These are phyloP conservation scores for Isoperla grammatica DNA, from an alignment of 2,888 invertebrate species.

Conservation along the genomic window DNA sequence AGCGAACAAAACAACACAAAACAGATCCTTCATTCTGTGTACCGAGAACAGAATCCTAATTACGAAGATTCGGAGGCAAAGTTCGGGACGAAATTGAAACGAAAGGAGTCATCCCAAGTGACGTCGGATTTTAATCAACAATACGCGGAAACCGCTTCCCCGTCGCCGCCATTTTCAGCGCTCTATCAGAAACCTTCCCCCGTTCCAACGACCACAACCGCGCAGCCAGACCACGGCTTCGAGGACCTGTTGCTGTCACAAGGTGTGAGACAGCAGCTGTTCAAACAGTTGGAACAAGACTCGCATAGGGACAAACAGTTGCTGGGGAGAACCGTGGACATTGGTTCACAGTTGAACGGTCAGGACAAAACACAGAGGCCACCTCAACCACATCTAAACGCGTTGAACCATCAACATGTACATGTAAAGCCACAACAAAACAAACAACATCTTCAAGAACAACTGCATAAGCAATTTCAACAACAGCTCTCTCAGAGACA, in stretches of 20 bases:
- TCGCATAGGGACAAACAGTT: slow-evolving; percentile 13
- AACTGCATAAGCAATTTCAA: slow-evolving; percentile 52
- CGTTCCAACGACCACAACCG: background rate
- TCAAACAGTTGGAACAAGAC: slow-evolving; percentile 17
- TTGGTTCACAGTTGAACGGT: background rate
- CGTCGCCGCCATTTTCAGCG: too few relatives aligned
- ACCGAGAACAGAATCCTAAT: background rate
- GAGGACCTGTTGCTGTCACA: slow-evolving; percentile 12
- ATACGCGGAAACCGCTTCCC: background rate
- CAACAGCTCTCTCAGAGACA: slow-evolving; percentile 50
- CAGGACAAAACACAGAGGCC: background rate
- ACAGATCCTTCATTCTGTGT: too few relatives aligned
- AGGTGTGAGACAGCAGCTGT: slow-evolving; percentile 22
- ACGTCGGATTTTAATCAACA: background rate
- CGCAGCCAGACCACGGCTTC: background rate
- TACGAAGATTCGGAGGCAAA: background rate
- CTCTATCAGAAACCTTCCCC: too few relatives aligned
- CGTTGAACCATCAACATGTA: slow-evolving; percentile 62
- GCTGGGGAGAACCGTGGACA: background rate
- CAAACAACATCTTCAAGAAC: slow-evolving; percentile 63
- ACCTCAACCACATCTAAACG: too few relatives aligned
- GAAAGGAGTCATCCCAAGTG: background rate
- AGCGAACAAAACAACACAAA: too few relatives aligned
- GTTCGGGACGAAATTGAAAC: background rate
- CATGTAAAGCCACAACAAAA: slow-evolving; percentile 69